A percentile compares a stretch with the other conserved stretches of the same genome.
phyloP scores from a whole-genome alignment of 1,140 invertebrate genomes.

The Aricia agestis region DNA sequence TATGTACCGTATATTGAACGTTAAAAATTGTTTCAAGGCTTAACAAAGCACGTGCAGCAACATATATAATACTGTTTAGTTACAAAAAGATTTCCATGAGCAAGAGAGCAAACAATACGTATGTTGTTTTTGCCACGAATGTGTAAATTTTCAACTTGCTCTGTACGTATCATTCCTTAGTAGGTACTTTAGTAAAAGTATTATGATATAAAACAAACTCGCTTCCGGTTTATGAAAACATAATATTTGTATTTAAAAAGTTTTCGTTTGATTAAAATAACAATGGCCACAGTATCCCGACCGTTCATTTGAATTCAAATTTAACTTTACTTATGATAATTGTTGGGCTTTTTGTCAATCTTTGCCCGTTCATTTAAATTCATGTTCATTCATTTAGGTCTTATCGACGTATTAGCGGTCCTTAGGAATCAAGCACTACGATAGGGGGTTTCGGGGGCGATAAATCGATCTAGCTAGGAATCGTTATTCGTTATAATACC shows the following conservation, averaged over 20 bases:
- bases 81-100: too few species aligned
- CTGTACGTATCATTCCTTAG: neutral
- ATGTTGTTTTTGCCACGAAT: too few species aligned
- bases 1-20: too few species aligned
- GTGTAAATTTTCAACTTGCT: neutral
- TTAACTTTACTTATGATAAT: neutral
- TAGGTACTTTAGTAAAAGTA: neutral
- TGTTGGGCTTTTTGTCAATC: neutral
- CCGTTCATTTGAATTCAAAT: neutral
- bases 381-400: neutral
- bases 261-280: neutral
- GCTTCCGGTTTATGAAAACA: neutral
- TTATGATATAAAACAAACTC: neutral
- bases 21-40: too few species aligned
- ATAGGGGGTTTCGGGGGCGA: too few species aligned
- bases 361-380: neutral
- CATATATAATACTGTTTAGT: too few species aligned
- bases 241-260: constrained; percentile 1
- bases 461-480: too few species aligned
- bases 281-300: neutral
- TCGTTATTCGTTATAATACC: too few species aligned
- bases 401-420: neutral
- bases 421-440: neutral
- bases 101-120: too few species aligned
- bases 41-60: too few species aligned